phyloP scores from a whole-genome alignment of 2,888 invertebrate genomes.

The Aquatica leii region DNA sequence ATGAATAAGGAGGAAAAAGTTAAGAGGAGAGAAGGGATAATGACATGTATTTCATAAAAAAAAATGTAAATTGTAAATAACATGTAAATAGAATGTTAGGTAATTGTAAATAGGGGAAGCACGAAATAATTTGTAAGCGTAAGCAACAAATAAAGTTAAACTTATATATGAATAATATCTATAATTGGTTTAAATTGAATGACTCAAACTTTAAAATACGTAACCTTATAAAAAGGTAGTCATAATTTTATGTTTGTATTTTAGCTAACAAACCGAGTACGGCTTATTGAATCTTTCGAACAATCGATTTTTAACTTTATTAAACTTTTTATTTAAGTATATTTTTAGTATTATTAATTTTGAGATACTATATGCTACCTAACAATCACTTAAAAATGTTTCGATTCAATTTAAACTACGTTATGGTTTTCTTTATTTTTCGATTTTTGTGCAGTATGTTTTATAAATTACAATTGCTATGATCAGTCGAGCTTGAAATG shows the following conservation, averaged over 20 bases:
- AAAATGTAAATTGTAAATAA: no score
- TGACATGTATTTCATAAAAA: no score
- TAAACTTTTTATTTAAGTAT: background rate
- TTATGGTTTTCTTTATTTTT: background rate
- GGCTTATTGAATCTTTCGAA: no score
- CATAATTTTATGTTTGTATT: slow-evolving; percentile 1
- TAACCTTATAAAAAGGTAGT: background rate
- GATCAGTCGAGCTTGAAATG: slow-evolving; percentile 4
- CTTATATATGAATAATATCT: no score
- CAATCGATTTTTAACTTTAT: background rate
- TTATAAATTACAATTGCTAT: slow-evolving; percentile 3
- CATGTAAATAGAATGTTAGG: no score
- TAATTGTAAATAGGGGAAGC: no score
- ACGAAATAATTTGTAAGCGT: no score
- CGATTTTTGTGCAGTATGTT: background rate
- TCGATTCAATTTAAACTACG: background rate
- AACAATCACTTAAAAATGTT: background rate
- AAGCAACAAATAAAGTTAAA: no score
- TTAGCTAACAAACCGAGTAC: background rate
- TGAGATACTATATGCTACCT: background rate
- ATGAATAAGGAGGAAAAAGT: no score
- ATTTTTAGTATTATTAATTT: background rate
- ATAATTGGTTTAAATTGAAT: slow-evolving; percentile 10
- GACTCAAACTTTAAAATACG: background rate
- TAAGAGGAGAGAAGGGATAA: no score